These are phyloP conservation scores for Melinopterus prodromus DNA, from an alignment of 2,888 invertebrate genomes.

Conservation along the genomic window DNA sequence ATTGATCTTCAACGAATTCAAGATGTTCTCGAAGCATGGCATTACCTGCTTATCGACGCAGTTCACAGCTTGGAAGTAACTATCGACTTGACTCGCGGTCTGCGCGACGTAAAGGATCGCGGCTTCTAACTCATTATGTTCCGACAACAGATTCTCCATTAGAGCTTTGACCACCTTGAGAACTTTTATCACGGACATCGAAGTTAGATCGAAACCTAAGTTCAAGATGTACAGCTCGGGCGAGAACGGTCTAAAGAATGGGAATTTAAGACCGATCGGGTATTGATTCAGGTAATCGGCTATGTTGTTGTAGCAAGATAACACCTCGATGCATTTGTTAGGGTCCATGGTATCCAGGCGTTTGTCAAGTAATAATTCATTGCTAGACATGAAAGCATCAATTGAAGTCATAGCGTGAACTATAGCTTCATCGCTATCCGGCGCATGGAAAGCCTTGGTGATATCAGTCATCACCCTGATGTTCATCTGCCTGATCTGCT, in stretches of 20 bases:
- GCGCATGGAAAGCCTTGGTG: conserved; percentile 7
- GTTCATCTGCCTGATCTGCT: background rate
- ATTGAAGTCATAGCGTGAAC: background rate
- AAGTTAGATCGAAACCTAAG: conserved; percentile 9
- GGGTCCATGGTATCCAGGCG: background rate
- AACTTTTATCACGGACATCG: conserved; percentile 8
- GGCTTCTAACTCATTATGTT: conserved; percentile 26
- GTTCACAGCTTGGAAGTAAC: conserved; percentile 8
- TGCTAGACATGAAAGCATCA: background rate
- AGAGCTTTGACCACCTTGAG: background rate
- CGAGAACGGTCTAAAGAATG: conserved; percentile 9
- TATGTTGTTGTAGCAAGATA: background rate
- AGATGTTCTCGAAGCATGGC: conserved; percentile 15
- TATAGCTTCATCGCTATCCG: background rate
- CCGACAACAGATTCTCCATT: conserved; percentile 14
- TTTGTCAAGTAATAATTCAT: background rate
- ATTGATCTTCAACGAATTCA: conserved; percentile 15
- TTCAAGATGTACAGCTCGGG: conserved; percentile 24
- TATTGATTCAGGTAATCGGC: background rate
- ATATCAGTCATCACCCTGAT: conserved; percentile 13
- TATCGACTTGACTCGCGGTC: background rate
- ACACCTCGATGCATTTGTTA: conserved; percentile 5
- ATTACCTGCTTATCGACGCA: background rate
- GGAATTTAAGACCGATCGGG: background rate
- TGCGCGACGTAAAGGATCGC: conserved; percentile 17